Base-by-base conservation (phyloP, 2,888 invertebrate species). In the Chrysopilus asiliformis region DNA sequence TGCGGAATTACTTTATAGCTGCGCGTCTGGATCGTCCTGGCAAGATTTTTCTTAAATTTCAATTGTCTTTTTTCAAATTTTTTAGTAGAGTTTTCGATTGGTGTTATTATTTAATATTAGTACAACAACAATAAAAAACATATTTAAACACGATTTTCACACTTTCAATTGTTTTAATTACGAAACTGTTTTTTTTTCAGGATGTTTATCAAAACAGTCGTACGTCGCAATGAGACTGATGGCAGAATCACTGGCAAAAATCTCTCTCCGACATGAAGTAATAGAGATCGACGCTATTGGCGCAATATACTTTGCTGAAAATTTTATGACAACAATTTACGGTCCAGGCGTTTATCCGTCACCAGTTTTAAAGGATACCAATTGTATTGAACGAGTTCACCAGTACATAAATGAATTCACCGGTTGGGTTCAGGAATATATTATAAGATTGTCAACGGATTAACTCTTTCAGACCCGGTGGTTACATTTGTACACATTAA, bases 1-100 rank as follows among this genome's bases (percentile, higher is more conserved):
- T 68, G 10, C 57, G 59, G 39, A 58, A 62, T 35, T 69, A 69
- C 46, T 68, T 64, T 48, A 59, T 66, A 1, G 57, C 61, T 8
- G 57, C 62, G 8, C 54, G 68, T 32, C 49, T 52, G 19, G 50
- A 56, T 14, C 53, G 64, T 27, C 56, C 63, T 14, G 58, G 66
- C 42, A 32, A 27, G 13, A 30, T 15, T 30, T 5, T 17, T 15
- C 9, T 30, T n/a, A 8, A 10, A 6, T 29, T 12, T 29, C n/a
- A 29, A 14, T 12, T 4, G 26, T 4, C 7, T 26, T 6, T 4
- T 26, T 26, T 12, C n/a, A n/a, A n/a, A n/a, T n/a, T n/a, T n/a
- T n/a, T n/a, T n/a, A n/a, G n/a, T n/a, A n/a, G n/a, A n/a, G n/a
- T n/a, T n/a, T n/a, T n/a, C n/a, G n/a, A n/a, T n/a, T n/a, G n/a